Evolutionary conservation across 1,140 invertebrate species (phyloP), one percentile per base, ranked within the genome.

Genomic region (Cataglyphis hispanica): DNA sequence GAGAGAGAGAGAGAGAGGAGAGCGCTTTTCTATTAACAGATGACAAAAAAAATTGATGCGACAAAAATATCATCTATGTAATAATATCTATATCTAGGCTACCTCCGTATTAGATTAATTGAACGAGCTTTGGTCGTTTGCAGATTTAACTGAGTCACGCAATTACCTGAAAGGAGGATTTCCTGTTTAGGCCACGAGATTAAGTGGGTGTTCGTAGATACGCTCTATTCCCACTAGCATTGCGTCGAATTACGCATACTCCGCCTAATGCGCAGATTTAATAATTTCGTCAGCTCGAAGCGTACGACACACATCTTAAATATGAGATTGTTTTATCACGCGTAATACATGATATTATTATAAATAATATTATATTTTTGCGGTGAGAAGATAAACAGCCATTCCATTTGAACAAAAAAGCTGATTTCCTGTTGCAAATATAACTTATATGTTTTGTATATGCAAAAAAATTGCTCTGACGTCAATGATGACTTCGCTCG

Each of bases 81-180:
- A 91, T 90, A 90, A 92, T 88, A 19, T 10, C 2, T 43, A 43
- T 19, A 43, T 87, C 86, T 84, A 91, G 87, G 76, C 64, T 88
- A 69, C 87, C 86, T 90, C 86, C 58, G 88, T 92, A 93, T 93
- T 92, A 92, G 91, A 92, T 92, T 91, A 92, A 93, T 93, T 93
- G 90, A 91, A 90, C 91, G 67, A 87, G 87, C 91, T 90, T 92
- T 75, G 86, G 89, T 87, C 89, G 90, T 92, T 93, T 90, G 91
- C 89, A 92, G 91, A 94, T 94, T 93, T 86, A 93, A 93, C 90
- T 78, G 91, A 94, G 92, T 94, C 93, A 93, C 91, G 91, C 93
- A 94, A 95, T 94, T 94, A 94, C 93, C 93, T 93, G 93, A 93
- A 94, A 95, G 90, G 92, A 95, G 94, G 94, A 95, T 95, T 95